These are phyloP conservation scores for Orchestes rusci DNA, from an alignment of 2,888 invertebrate species.

Conservation along the genomic window DNA sequence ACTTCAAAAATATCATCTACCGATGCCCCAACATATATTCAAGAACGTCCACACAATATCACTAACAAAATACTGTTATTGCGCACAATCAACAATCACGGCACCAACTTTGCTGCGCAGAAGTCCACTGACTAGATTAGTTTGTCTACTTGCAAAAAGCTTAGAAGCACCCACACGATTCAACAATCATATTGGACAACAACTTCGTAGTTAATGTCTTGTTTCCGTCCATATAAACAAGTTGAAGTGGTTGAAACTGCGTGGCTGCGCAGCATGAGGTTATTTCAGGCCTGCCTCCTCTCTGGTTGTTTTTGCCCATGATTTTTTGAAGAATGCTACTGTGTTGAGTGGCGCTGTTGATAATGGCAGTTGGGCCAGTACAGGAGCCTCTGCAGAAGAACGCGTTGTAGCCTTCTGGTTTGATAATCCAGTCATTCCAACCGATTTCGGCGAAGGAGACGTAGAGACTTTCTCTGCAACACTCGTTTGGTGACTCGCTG, in stretches of 20 bases:
- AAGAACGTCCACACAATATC: no score
- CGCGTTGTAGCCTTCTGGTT: constrained; percentile 76
- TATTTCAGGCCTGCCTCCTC: constrained; percentile 51
- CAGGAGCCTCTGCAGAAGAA: constrained; percentile 83
- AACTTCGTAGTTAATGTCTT: constrained; percentile 71
- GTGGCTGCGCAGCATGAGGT: constrained; percentile 84
- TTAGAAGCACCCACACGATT: constrained; percentile 82
- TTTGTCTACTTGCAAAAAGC: no score
- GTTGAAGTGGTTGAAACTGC: constrained; percentile 68
- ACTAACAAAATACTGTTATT: no score
- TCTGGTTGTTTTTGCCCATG: constrained; percentile 46
- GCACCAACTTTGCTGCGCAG: no score
- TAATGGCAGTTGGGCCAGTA: constrained; percentile 62
- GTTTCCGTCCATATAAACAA: constrained; percentile 74
- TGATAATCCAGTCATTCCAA: constrained; percentile 84
- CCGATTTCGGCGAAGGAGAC: constrained; percentile 79
- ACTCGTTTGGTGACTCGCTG: constrained; percentile 61
- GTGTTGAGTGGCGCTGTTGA: constrained; percentile 58
- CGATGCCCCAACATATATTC: no score
- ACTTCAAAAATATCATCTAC: no score
- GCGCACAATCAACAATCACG: no score
- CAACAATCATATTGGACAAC: constrained; percentile 86
- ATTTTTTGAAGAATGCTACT: constrained; percentile 72
- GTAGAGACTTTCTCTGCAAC: constrained; percentile 75
- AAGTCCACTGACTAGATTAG: neutral